phyloP scores from a whole-genome alignment of 2,888 invertebrate genomes.

The Julus scanicus region DNA sequence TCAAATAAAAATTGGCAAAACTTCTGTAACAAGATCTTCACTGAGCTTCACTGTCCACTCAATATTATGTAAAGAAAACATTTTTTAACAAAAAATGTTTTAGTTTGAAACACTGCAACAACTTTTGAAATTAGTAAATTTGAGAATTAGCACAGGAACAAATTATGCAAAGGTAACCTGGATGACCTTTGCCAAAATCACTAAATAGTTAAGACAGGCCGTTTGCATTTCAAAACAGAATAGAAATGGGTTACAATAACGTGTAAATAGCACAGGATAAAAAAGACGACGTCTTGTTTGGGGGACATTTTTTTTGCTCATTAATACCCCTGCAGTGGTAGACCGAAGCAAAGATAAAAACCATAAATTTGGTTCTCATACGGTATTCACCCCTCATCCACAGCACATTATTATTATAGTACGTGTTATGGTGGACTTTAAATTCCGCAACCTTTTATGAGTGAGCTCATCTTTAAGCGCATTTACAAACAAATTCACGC shows the following conservation, averaged over 20 bases:
- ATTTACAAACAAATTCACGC: slow-evolving; percentile 4
- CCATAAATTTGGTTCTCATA: neutral
- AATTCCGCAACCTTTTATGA: neutral
- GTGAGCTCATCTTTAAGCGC: neutral
- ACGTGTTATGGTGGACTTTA: neutral
- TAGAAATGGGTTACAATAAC: neutral
- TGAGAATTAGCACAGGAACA: neutral
- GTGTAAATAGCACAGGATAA: neutral
- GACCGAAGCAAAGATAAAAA: slow-evolving; percentile 12
- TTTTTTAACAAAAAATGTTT: no score
- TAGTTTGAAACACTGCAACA: no score
- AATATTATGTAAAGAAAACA: no score
- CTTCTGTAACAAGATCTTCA: no score
- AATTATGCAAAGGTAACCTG: no score
- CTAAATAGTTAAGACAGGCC: neutral
- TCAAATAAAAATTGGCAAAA: no score
- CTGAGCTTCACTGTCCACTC: no score
- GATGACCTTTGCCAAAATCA: neutral
- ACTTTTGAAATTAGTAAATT: no score
- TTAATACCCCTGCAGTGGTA: slow-evolving; percentile 3
- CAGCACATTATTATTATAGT: slow-evolving; percentile 7
- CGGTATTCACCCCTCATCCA: neutral
- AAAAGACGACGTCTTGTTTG: neutral
- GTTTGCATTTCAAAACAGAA: neutral
- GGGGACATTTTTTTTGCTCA: neutral